Conservation (phyloP, 2,797 vertebrate genomes). For the Anabacerthia variegaticeps region DNA sequence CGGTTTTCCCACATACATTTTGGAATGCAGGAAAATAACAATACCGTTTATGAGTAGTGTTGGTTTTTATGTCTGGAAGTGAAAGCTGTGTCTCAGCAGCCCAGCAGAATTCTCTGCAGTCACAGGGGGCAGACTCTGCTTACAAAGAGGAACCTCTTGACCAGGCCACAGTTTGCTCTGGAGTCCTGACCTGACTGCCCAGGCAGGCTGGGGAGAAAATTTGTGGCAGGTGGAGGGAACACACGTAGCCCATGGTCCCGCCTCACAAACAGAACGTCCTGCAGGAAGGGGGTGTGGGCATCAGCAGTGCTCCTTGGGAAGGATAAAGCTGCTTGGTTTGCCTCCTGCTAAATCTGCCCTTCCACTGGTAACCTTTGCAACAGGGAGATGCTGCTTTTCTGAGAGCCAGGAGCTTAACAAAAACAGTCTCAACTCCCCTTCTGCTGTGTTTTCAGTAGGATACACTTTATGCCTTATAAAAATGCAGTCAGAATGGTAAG, state of each 20-base stretch:
- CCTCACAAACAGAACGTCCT: fast-evolving
- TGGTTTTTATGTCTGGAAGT: neutral
- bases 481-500: neutral
- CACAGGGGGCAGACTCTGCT: neutral
- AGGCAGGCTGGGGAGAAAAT: neutral
- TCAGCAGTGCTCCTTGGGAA: neutral
- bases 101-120: neutral
- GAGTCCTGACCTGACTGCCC: neutral
- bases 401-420: neutral
- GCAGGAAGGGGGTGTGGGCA: neutral
- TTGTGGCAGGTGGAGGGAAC: neutral
- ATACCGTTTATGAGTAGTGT: fast-evolving
- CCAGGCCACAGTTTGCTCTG: neutral
- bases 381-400: neutral
- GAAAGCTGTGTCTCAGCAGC: neutral
- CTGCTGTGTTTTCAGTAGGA: neutral
- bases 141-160: neutral
- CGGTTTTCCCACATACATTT: neutral
- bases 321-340: neutral
- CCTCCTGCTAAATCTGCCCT: neutral
- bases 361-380: neutral
- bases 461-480: fast-evolving
- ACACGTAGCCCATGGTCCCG: fast-evolving
- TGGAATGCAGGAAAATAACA: neutral
- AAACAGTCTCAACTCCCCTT: neutral